Base-by-base conservation (phyloP, 1,140 invertebrate genomes). In the Achroia grisella region DNA sequence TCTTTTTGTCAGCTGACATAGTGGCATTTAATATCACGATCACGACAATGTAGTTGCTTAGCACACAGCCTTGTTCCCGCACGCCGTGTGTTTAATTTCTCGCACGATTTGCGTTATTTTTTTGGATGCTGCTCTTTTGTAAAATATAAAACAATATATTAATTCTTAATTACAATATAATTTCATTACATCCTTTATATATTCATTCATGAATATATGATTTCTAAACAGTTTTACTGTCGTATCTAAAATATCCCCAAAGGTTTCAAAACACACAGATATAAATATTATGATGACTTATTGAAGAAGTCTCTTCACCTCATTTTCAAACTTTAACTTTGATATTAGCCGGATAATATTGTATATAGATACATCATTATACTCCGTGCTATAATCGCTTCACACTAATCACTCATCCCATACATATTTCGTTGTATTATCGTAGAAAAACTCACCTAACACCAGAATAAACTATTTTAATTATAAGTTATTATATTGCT, bases 401-500 rank as follows among this genome's bases (percentile, higher is more conserved):
- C 8, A 10, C 33, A 40, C 48, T 44, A 49, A 13, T 49, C 11
- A 11, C 29, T 40, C 10, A 48, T 5, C 9, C 46, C 52, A 10
- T 32, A 10, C 34, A 17, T 10, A 40, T 59, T 54, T 55, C 43
- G 39, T 35, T 52, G 52, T 53, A 46, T 46, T 35, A 35, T 36
- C 33, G 51, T 59, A 49, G 56, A 73, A 70, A 74, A 77, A 70
- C 63, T 62, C 51, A 58, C 55, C 54, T 69, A 67, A 66, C 57
- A 52, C 58, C 34, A 66, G 54, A 56, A 71, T 71, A 59, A 71
- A 71, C 70, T 69, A 72, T 72, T 72, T 72, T 74, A 79, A 76
- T 79, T 74, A 74, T 62, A 34, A 62, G 48, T 64, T 65, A 62
- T 56, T 50, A 47, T 62, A 23, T 23, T 23, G 6, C 6, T 6